phyloP scores from a whole-genome alignment of 2,797 vertebrate species.

The Saxicola maurus region DNA sequence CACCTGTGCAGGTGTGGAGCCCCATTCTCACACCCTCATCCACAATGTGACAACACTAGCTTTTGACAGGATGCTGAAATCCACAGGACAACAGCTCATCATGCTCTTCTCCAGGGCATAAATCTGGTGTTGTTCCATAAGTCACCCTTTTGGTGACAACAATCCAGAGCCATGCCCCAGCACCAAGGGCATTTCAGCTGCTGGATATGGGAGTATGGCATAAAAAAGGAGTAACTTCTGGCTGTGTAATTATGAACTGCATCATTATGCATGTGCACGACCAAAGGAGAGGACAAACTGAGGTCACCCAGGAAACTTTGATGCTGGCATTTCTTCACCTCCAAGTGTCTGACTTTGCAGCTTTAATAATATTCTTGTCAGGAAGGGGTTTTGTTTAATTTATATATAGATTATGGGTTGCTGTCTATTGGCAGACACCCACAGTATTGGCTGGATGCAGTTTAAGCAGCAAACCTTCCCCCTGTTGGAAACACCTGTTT shows the following conservation, averaged over 20 bases:
- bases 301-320: slow-evolving; percentile 12
- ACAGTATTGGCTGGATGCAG: not conserved
- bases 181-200: not conserved
- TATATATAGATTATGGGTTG: slow-evolving; percentile 37
- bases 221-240: not conserved
- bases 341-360: slow-evolving; percentile 32
- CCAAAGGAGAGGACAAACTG: not conserved
- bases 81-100: not conserved
- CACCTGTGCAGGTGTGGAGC: not conserved
- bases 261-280: not conserved
- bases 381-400: slow-evolving; percentile 30
- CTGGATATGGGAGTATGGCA: not conserved
- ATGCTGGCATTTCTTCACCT: slow-evolving; percentile 13
- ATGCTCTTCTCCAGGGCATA: not conserved
- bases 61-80: not conserved
- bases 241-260: not conserved
- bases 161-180: not conserved
- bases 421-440: slow-evolving; percentile 17
- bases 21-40: not conserved
- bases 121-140: not conserved
- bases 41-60: not conserved
- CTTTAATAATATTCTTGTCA: slow-evolving; percentile 38
- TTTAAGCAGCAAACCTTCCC: not conserved
- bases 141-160: rapidly evolving
- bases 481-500: not conserved